Percentiles rank a stretch among this genome's conserved stretches.
These are phyloP conservation scores for Seriola dumerili DNA, from an alignment of 2,113 vertebrate genomes.

Conservation along the genomic window DNA sequence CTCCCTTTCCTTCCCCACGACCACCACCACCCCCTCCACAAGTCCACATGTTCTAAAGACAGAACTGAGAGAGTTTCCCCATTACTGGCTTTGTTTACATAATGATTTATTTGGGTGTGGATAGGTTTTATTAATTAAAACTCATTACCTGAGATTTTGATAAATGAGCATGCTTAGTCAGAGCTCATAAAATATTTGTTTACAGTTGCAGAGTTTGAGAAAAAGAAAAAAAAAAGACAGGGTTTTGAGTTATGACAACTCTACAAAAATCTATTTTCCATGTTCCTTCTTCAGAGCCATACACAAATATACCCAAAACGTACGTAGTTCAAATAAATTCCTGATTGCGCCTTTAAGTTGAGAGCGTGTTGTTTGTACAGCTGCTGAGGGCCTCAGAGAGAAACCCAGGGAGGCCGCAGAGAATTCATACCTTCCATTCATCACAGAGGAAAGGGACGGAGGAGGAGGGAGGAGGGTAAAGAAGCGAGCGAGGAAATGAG, in stretches of 20 bases:
- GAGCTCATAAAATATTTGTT: constrained; percentile 48
- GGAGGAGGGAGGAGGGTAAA: constrained; percentile 50
- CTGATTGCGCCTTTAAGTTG: constrained; percentile 77
- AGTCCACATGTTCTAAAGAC: constrained; percentile 53
- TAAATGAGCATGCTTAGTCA: constrained; percentile 36
- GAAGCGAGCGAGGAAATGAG: constrained; percentile 79
- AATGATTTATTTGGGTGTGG: constrained; percentile 56
- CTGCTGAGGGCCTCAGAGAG: constrained; percentile 81
- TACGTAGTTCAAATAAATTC: constrained; percentile 76
- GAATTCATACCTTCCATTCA: constrained; percentile 86
- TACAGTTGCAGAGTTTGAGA: constrained; percentile 42
- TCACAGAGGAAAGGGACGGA: constrained; percentile 67
- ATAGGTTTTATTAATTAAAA: constrained; percentile 42
- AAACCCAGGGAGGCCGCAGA: constrained; percentile 82
- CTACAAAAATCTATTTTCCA: constrained; percentile 61
- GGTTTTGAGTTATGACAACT: constrained; percentile 51
- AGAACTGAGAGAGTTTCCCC: constrained; percentile 25
- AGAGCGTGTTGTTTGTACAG: constrained; percentile 85
- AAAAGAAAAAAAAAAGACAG: constrained; percentile 1
- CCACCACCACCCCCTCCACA: constrained; percentile 34
- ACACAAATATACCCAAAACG: constrained; percentile 68
- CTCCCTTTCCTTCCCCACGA: constrained; percentile 42
- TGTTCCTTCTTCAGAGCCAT: constrained; percentile 59
- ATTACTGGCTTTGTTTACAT: constrained; percentile 55
- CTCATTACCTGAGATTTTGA: constrained; percentile 53